Conservation (phyloP, 2,113 vertebrate species). For the Ciconia stormi region DNA sequence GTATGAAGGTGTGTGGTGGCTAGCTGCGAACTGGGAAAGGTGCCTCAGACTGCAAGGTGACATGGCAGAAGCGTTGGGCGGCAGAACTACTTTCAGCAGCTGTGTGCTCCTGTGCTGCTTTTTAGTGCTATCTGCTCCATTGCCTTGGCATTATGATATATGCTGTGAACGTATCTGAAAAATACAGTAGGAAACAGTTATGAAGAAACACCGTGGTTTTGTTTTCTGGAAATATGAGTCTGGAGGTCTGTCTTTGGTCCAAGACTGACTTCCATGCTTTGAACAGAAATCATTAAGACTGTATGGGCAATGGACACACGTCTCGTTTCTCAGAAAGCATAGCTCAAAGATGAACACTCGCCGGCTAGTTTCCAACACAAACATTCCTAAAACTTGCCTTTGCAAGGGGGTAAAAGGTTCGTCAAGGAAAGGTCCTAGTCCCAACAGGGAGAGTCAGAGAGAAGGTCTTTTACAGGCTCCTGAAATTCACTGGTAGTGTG, state of each 20-base stretch:
- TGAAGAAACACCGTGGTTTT: neutral
- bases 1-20: rapidly evolving
- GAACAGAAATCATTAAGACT: neutral
- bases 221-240: neutral
- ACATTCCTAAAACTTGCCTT: neutral
- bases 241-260: neutral
- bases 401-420: neutral
- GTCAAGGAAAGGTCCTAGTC: neutral
- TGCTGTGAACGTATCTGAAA: rapidly evolving
- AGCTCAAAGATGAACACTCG: rapidly evolving
- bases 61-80: too few relatives aligned
- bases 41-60: neutral
- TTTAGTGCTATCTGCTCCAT: rapidly evolving
- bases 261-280: neutral
- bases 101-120: neutral
- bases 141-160: rapidly evolving
- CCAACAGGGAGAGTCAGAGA: neutral
- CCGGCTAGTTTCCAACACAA: neutral
- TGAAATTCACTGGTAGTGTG: neutral
- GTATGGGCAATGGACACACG: rapidly evolving
- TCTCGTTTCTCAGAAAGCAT: neutral
- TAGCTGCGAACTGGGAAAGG: neutral
- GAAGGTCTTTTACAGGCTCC: neutral
- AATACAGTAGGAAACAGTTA: neutral
- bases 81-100: neutral